Evolutionary conservation across 2,888 invertebrate species (phyloP), one percentile per base, ranked within the genome.

Genomic region (Bimastos eiseni): DNA sequence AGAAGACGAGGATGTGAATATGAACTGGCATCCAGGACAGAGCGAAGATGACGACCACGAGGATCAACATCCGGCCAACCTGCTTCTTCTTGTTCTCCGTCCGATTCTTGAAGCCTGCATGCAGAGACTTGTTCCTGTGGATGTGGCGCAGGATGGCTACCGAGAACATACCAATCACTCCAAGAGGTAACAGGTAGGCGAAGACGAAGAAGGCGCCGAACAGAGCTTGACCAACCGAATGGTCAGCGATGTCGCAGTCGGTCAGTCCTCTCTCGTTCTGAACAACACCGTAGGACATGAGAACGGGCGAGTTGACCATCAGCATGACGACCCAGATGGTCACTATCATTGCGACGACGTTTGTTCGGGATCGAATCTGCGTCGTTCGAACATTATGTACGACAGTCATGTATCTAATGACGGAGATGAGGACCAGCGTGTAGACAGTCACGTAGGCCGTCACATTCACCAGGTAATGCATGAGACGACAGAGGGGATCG

Each of bases 391-490:
- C 44, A 89, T 89, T 91, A 90, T 91, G 91, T 15, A 92, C 92
- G 83, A 92, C 90, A 30, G 92, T 92, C 89, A 92, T 88, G 37
- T 91, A 91, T 8, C 91, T 90, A 21, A 91, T 90, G 49, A 90
- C 89, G 19, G 90, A 90, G 88, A 92, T 90, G 41, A 92, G 91
- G 21, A 92, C 90, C 70, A 92, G 55, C 24, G 91, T 98, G 95
- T 98, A 98, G 17, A 98, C 97, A 93, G 97, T 97, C 91, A 97
- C 97, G 94, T 97, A 98, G 49, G 98, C 98, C 34, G 97, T 97
- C 84, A 98, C 97, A 91, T 97, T 97, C 92, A 98, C 97, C 94
- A 98, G 96, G 94, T 98, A 98, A 95, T 98, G 98, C n/a, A 98
- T 97, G 36, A 97, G 96, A 95, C 97, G 97, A 95, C 98, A 98